Percentiles rank a stretch among this genome's conserved stretches.
These are phyloP conservation scores for Xenops minutus DNA, from an alignment of 2,797 vertebrate species.

Conservation along the genomic window DNA sequence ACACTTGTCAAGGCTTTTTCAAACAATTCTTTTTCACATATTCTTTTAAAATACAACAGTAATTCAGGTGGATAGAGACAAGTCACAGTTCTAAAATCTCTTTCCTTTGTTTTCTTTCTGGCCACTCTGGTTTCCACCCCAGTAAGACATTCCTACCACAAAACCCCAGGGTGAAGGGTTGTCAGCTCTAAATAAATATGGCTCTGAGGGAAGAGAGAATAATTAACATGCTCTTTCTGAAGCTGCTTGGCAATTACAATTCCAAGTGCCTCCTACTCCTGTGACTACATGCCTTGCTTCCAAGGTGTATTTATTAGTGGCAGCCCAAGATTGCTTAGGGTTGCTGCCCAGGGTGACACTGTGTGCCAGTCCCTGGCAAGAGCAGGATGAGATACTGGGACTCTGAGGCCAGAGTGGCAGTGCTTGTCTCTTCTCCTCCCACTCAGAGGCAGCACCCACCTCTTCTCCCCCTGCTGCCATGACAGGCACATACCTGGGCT, in stretches of 20 bases:
- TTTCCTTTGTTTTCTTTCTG: constrained; percentile 4
- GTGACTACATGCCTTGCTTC: neutral
- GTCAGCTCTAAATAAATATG: neutral
- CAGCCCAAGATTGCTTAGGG: neutral
- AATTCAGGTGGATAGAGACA: constrained; percentile 6
- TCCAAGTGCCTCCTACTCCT: neutral
- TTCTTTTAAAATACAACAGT: constrained; percentile 1
- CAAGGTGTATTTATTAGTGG: neutral
- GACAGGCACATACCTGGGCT: neutral
- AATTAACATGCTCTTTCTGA: neutral
- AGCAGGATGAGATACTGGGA: neutral
- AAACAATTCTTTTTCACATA: constrained; percentile 15
- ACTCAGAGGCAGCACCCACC: neutral
- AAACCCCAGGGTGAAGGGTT: neutral
- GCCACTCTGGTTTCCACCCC: neutral
- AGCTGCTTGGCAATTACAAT: neutral
- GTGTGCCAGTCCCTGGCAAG: neutral
- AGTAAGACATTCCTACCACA: neutral
- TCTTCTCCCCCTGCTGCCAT: neutral
- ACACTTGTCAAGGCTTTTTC: neutral
- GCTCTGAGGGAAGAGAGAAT: neutral
- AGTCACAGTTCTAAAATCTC: neutral
- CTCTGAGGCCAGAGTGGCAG: accelerated
- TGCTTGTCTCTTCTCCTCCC: neutral
- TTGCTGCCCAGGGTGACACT: neutral